Evolutionary conservation across 2,797 vertebrate species (phyloP), one percentile per base, ranked within the genome.

Genomic region (Cirrhinus mrigala): DNA sequence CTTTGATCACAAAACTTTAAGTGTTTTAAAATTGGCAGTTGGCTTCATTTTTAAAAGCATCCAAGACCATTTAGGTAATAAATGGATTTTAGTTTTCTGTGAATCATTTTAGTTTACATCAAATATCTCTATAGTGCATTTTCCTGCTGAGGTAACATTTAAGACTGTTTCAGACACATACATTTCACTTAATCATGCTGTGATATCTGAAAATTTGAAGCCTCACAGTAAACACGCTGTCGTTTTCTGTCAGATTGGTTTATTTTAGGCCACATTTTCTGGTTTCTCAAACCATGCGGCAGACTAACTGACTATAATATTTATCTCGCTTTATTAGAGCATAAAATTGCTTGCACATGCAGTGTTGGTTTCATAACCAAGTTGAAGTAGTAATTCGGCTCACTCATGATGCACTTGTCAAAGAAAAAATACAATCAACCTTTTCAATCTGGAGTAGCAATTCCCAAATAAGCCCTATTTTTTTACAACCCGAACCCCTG

Each of bases 241-340:
- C 20, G 33, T 10, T 37, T 84, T 74, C 60, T 22, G 73, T 78
- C 73, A 15, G 71, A 22, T 50, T 37, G 60, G 46, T 84, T 84
- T 62, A 77, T 33, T 66, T 77, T 44, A 54, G 48, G 74, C 74
- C 33, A 69, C 74, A 50, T 37, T 69, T 76, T 70, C 52, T 70
- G 50, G 2, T 37, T 66, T 64, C 54, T 84, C 7, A 16, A 50
- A 20, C 7, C 40, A 33, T 11, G 33, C 50, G 29, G 48, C 82
- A 68, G 37, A 27, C 74, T n/a, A 54, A 33, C 50, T 11, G 18
- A 24, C 15, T 52, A 70, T 76, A 70, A n/a, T 85, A 33, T 85
- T 79, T 66, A 11, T 79, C 83, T 71, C 5, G 33, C 68, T 79
- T 79, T 79, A 85, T 62, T 85, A 73, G 83, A 85, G 83, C 83